A percentile compares a stretch with the other conserved stretches of the same genome.
phyloP scores from a whole-genome alignment of 2,888 invertebrate species.

The Polia nebulosa region DNA sequence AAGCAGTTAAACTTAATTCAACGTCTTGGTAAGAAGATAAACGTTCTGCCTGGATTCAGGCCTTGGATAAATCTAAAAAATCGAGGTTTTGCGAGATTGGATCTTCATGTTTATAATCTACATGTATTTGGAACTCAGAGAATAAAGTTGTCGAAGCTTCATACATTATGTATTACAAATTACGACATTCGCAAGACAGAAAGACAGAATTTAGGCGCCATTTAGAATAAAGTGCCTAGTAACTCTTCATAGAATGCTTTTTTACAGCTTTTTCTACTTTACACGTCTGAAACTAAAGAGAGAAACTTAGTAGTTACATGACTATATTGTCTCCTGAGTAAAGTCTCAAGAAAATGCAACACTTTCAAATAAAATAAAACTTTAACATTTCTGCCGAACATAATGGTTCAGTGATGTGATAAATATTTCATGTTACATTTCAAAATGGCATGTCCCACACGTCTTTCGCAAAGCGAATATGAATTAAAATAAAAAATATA shows the following conservation, averaged over 20 bases:
- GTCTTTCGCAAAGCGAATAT: slow-evolving; percentile 23
- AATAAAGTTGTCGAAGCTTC: slow-evolving; percentile 43
- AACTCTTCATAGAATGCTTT: background rate
- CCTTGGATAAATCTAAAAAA: slow-evolving; percentile 73
- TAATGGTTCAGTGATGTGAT: slow-evolving; percentile 20
- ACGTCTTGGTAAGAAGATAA: slow-evolving; percentile 82
- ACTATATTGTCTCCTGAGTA: background rate
- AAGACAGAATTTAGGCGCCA: slow-evolving; percentile 1
- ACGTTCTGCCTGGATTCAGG: slow-evolving; percentile 72
- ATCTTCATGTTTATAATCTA: slow-evolving; percentile 50
- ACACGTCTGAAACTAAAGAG: background rate
- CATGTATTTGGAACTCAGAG: slow-evolving; percentile 47
- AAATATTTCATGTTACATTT: slow-evolving; percentile 36
- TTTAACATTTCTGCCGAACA: slow-evolving; percentile 19
- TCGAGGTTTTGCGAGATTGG: slow-evolving; percentile 70
- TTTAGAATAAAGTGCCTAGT: background rate
- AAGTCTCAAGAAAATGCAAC: slow-evolving; percentile 20
- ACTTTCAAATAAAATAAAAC: slow-evolving; percentile 26
- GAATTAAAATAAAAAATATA: slow-evolving; percentile 19
- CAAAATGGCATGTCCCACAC: slow-evolving; percentile 32
- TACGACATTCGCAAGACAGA: slow-evolving; percentile 35
- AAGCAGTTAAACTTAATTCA: slow-evolving; percentile 87
- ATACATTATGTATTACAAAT: slow-evolving; percentile 45
- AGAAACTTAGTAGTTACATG: background rate
- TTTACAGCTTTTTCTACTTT: slow-evolving; percentile 15